Evolutionary conservation across 1,140 invertebrate genomes (phyloP).

Genomic region (Maniola jurtina): DNA sequence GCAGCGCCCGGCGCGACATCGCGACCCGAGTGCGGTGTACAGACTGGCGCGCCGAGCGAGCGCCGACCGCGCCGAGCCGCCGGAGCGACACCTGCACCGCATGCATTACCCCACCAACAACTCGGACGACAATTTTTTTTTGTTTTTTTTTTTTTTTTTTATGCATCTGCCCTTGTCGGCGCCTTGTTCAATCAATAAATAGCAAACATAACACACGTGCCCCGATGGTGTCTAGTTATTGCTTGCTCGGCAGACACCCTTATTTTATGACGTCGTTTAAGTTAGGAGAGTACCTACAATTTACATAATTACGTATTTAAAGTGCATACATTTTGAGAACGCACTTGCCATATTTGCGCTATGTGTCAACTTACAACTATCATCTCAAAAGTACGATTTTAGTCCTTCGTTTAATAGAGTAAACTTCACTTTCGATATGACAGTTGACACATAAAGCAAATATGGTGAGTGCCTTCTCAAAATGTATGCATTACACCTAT

Average conservation of each 20-base stretch:
- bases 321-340: too few species aligned
- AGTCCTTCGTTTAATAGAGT: too few species aligned
- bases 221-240: slow-evolving; percentile 25
- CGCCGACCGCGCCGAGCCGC: neutral
- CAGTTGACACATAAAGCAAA: too few species aligned
- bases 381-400: too few species aligned
- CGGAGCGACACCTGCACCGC: slow-evolving; percentile 36
- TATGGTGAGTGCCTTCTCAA: too few species aligned
- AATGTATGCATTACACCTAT: too few species aligned
- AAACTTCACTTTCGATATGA: too few species aligned
- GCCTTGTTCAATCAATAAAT: slow-evolving; percentile 11
- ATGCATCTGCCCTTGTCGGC: slow-evolving; percentile 21
- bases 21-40: slow-evolving; percentile 50
- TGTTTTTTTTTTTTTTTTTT: slow-evolving; percentile 12
- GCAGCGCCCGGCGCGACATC: slow-evolving; percentile 44
- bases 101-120: slow-evolving; percentile 32
- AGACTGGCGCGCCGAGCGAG: slow-evolving; percentile 38
- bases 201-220: slow-evolving; percentile 26
- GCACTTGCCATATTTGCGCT: too few species aligned
- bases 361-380: too few species aligned
- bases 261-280: neutral
- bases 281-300: too few species aligned
- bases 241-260: slow-evolving; percentile 11
- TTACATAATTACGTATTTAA: too few species aligned
- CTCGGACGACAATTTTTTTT: slow-evolving; percentile 2